Base-by-base conservation (phyloP, 2,113 vertebrate genomes). In the Melanostigma gelatinosum region DNA sequence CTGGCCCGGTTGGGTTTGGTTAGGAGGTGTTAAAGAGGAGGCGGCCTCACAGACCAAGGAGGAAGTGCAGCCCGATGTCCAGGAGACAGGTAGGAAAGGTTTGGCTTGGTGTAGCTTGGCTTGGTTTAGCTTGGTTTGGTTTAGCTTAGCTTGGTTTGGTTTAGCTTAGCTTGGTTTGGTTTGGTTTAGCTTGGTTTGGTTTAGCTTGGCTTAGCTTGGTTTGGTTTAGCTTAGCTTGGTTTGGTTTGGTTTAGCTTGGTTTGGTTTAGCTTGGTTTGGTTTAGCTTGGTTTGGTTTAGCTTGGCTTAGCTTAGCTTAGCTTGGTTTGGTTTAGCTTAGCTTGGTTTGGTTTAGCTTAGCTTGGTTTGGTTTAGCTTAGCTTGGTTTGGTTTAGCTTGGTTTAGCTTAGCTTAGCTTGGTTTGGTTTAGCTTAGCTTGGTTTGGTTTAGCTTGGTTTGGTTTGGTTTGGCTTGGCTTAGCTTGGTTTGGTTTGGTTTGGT, bases 81-180 rank as follows among this genome's bases (percentile, higher is more conserved):
- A 20, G 63, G 62, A 79, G 20, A 42, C 76, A 6, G 85, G 87
- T 89, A 82, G 70, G 87, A 72, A 32, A 5, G 40, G 36, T 22
- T 27, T 58, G 55, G 68, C 2, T 48, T 68, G 62, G 6, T 12
- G 3, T 40, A 46, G 71, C 22, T 27, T 6, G 11, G 44, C 1
- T 9, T 20, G 4, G 3, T 46, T 6, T 29, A 12, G 8, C 1
- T 32, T 69, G 20, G 13, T 10, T 5, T 68, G 73, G 40, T 4
- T n/a, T 32, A 27, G 55, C 24, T 55, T 54, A 22, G 68, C 1
- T 2, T 24, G 62, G 20, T 10, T 15, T 10, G 40, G 40, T 10
- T 42, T 42, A 2, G 40, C 2, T 42, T 42, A 0, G 40, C 0
- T 11, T 42, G 10, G 10, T 12, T 42, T 42, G 40, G 9, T 42